Base-by-base conservation (phyloP, 2,113 vertebrate species). In the Salvelinus fontinalis region DNA sequence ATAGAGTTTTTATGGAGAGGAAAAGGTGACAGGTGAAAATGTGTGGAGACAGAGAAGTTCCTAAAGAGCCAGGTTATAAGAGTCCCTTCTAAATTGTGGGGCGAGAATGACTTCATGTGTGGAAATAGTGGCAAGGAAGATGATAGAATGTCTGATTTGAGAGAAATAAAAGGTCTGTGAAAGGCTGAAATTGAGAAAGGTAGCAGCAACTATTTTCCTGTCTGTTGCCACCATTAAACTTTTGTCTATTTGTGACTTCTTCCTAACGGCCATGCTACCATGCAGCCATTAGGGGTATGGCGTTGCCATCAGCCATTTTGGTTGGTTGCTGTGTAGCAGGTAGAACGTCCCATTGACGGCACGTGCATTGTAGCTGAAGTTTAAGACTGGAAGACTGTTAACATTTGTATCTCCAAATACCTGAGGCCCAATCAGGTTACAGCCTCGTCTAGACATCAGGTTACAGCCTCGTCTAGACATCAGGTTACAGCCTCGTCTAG, bases 1-100 rank as follows among this genome's bases (percentile, higher is more conserved):
- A 89, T 87, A 84, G 83, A 73, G 70, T 9, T 29, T 34, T 6
- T 57, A 75, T 68, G 84, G 73, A 66, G 72, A 80, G 78, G 79
- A 81, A 79, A 71, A 79, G 87, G 83, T 86, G 89, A 88, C 88
- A 79, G 90, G 86, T 90, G 85, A 80, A 88, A 89, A 89, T 89
- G 86, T 89, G 87, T 80, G 80, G 81, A 77, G 84, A 82, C 83
- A 77, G 86, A 86, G 82, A 84, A 84, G 76, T 87, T 76, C 82
- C 84, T 73, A 75, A 78, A 86, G 87, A 90, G 84, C 27, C 75
- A 22, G 86, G 87, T 84, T 75, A 54, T 54, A 78, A 77, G 71
- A 87, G 84, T 83, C 75, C 26, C 69, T 69, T 88, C 80, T 85
- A 91, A 89, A 92, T 91, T 88, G 84, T 83, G 83, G 84, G 89